phyloP scores from a whole-genome alignment of 2,888 invertebrate genomes.

The Agrotis exclamationis region DNA sequence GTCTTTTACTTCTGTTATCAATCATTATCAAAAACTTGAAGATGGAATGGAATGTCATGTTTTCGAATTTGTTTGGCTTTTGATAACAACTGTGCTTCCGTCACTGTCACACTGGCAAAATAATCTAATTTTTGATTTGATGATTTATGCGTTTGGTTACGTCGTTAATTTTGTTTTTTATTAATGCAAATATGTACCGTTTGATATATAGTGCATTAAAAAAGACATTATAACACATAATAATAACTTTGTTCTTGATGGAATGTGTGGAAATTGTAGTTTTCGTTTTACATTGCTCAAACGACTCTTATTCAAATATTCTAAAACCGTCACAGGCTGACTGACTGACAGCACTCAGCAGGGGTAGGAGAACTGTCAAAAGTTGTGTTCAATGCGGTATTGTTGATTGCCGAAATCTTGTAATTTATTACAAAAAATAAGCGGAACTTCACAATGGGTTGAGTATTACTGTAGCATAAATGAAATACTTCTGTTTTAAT shows the following conservation, averaged over 20 bases:
- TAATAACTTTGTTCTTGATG: too few species aligned
- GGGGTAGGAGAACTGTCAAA: conserved; percentile 35
- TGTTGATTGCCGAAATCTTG: conserved; percentile 26
- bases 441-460: conserved; percentile 58
- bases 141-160: too few species aligned
- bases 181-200: too few species aligned
- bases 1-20: conserved; percentile 43
- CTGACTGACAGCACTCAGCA: not conserved
- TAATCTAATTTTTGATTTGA: too few species aligned
- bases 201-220: too few species aligned
- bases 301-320: conserved; percentile 14
- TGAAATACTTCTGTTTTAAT: not conserved
- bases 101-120: too few species aligned
- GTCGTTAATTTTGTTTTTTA: too few species aligned
- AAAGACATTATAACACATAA: too few species aligned
- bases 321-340: not conserved
- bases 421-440: not conserved
- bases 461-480: conserved; percentile 43
- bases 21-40: conserved; percentile 35
- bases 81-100: conserved; percentile 2
- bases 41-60: conserved; percentile 35
- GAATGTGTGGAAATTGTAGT: too few species aligned
- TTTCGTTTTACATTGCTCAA: not conserved
- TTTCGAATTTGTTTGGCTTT: conserved; percentile 42
- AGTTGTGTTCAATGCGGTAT: conserved; percentile 49